Base-by-base conservation (phyloP, 2,113 vertebrate species). In the Cheirogaleus medius region DNA sequence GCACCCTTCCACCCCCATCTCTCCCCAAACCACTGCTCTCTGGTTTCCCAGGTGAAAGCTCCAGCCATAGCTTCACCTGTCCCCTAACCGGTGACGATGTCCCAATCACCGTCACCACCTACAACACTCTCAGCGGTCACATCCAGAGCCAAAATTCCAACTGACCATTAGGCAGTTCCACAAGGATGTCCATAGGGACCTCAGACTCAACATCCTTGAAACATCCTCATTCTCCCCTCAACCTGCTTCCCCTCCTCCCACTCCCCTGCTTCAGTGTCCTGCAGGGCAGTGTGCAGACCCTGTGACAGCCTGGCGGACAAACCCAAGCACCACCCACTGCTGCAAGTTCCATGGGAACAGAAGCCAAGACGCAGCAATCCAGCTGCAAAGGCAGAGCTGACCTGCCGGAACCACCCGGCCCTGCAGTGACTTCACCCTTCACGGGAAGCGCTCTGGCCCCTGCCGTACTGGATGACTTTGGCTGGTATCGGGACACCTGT, bases 381-480 rank as follows among this genome's bases (percentile, higher is more conserved):
- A 0, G 0, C 17, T 14, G 27, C 9, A 23, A 3, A 0, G 34
- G 34, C 63, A 32, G 18, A 17, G 34, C n/a, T 12, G 8, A 34
- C 34, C n/a, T 18, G 20, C 8, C 54, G 23, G 71, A 15, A 1
- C 39, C 20, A 1, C 27, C 60, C 39, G 18, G 15, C 56, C 34
- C 81, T n/a, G 14, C 58, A 69, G 8, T 11, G 5, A n/a, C 13
- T 58, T 68, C 6, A 3, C n/a, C 21, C 27, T n/a, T 49, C 6
- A 23, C 15, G 39, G 39, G 20, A 85, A 52, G 71, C 11, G 69
- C 37, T 14, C 34, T 63, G n/a, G 63, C 77, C 44, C 44, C 3
- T 32, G 27, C 23, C 21, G 21, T 0, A 14, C 12, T 3, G 42
- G 23, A 12, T 17, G 64, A 25, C 23, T 34, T 73, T 15, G 15